phyloP scores from a whole-genome alignment of 92 coral and sea anemone genomes.

The Muricea muricata region DNA sequence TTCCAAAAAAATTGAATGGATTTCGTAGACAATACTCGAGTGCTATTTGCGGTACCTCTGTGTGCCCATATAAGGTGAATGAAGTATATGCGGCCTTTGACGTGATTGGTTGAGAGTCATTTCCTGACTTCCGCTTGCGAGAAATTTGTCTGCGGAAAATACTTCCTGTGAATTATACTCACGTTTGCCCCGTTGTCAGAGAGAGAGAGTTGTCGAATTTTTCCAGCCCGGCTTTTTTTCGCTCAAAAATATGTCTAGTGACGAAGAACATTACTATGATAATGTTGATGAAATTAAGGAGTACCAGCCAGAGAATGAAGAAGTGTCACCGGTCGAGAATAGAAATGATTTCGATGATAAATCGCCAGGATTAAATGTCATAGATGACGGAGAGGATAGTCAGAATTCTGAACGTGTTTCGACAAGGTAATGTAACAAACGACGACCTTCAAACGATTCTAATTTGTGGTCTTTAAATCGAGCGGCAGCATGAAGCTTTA shows the following conservation, averaged over 20 bases:
- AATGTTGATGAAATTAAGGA: background rate
- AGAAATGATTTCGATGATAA: background rate
- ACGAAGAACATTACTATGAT: constrained; percentile 2
- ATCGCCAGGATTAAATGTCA: constrained; percentile 5
- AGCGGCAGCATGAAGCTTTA: background rate
- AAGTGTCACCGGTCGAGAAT: background rate
- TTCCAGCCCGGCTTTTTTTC: background rate
- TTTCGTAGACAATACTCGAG: background rate
- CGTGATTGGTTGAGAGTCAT: constrained; percentile 24
- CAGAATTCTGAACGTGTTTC: background rate
- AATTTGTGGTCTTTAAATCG: background rate
- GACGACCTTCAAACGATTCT: background rate
- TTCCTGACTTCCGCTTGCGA: background rate
- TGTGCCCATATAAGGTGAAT: constrained; percentile 25
- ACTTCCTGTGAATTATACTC: background rate
- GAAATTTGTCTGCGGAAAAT: background rate
- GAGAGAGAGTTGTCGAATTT: background rate
- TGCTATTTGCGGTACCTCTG: background rate
- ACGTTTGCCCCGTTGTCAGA: background rate
- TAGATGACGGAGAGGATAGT: background rate
- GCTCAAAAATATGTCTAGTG: constrained; percentile 27
- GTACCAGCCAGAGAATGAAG: background rate
- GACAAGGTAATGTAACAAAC: constrained; percentile 29
- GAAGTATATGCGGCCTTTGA: background rate
- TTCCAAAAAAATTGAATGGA: background rate